phyloP scores from a whole-genome alignment of 2,888 invertebrate genomes.

The Perdita meconis region DNA sequence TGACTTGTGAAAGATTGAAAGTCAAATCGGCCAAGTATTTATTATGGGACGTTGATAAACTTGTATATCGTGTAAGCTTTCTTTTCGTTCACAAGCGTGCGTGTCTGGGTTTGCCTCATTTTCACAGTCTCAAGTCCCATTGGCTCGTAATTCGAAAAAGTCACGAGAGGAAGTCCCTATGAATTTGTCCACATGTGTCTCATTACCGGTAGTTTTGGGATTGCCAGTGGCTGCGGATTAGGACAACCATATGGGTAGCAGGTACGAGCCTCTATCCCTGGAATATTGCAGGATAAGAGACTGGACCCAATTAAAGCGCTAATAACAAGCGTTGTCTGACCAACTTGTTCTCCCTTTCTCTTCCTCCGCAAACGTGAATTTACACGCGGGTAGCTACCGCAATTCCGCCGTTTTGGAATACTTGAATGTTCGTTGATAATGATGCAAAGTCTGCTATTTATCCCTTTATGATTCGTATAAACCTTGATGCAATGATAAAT shows the following conservation, averaged over 20 bases:
- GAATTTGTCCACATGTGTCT: constrained; percentile 62
- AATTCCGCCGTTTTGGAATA: constrained; percentile 38
- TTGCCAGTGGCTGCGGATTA: constrained; percentile 82
- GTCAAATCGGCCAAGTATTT: too few species aligned
- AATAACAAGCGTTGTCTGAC: constrained; percentile 76
- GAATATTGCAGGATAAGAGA: constrained; percentile 82
- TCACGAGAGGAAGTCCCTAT: constrained; percentile 46
- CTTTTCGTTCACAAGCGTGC: background rate
- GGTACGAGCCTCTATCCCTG: constrained; percentile 43
- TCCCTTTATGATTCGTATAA: background rate
- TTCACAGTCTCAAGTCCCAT: background rate
- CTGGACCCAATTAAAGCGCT: constrained; percentile 82
- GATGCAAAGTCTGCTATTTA: constrained; percentile 4
- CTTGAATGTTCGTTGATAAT: constrained; percentile 26
- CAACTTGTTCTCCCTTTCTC: constrained; percentile 45
- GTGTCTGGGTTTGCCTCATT: constrained; percentile 2
- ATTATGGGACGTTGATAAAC: constrained; percentile 3
- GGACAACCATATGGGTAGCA: constrained; percentile 70
- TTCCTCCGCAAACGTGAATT: constrained; percentile 44
- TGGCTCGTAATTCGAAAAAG: constrained; percentile 32
- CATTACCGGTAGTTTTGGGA: constrained; percentile 79
- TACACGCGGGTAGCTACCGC: constrained; percentile 35
- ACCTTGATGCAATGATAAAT: background rate
- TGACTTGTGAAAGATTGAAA: too few species aligned
- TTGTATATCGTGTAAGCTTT: too few species aligned